Base-by-base conservation (phyloP, 2,888 invertebrate species). In the Tethea ocularis region DNA sequence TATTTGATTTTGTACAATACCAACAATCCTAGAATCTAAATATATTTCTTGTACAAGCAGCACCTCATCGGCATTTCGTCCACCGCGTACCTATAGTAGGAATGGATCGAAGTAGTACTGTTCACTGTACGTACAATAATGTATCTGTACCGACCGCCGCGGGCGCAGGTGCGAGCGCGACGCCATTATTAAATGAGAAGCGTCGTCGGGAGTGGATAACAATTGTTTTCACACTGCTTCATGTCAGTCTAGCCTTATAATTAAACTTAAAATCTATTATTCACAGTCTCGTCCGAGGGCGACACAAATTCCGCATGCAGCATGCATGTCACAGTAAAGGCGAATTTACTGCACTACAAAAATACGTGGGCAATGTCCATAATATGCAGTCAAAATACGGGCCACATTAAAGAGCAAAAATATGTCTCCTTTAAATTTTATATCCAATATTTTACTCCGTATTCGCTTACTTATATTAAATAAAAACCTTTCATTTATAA, bases 341-440 rank as follows among this genome's bases (percentile, higher is more conserved):
- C 89, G 84, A 87, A 80, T 82, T 86, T 87, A 87, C 89, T 88
- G 87, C 86, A 80, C 90, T 91, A 91, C 86, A 89, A 91, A 91
- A 91, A 92, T 92, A 93, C 91, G 92, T 93, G 92, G 92, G 92
- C 92, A 92, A 92, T 91, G 88, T 91, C 87, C 87, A 87, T 87
- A 70, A 64, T 75, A 84, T 86, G 86, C 84, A 89, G 87, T 89
- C 88, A 86, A 85, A 33, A 88, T 84, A 89, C 85, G 84, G 86
- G 85, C 85, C 87, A 90, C 87, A 88, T 87, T 77, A 77, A 82
- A 87, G 89, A 89, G 89, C 85, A 91, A 92, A 92, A 93, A 93
- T 92, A 93, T 93, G 93, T 92, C 93, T 91, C 93, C 92, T 85
- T 88, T 80, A 80, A 78, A 80, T 78, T 72, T 84, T 80, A 83